Percentiles rank a stretch among this genome's conserved stretches.
Evolutionary conservation across 1,140 invertebrate genomes (phyloP).

Genomic region (Lucilia cuprina): DNA sequence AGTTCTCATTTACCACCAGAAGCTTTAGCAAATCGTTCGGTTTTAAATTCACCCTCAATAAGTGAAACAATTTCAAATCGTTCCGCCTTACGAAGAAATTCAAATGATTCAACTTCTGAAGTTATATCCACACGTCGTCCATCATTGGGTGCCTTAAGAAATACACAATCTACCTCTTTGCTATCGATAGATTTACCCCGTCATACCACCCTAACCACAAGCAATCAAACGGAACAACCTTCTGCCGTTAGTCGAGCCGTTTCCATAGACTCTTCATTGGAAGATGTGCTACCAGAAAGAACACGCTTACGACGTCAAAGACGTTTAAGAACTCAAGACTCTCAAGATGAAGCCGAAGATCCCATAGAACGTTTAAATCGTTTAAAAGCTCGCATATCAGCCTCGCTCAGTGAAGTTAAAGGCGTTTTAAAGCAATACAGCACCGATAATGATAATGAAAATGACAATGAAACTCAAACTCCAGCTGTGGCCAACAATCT

Average conservation of each 20-base stretch:
- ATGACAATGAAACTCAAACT: conserved; percentile 7
- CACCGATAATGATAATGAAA: conserved; percentile 47
- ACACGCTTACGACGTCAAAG: conserved; percentile 52
- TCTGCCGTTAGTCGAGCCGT: neutral
- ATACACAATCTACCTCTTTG: neutral
- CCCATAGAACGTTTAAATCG: conserved; percentile 55
- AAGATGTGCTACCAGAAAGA: conserved; percentile 46
- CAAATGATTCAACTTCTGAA: neutral
- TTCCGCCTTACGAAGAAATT: neutral
- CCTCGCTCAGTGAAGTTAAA: conserved; percentile 55
- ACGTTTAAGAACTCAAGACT: conserved; percentile 53
- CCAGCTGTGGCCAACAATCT: neutral
- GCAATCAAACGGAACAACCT: too few relatives aligned
- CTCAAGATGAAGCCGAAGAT: conserved; percentile 53
- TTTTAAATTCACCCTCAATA: neutral
- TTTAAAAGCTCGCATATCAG: conserved; percentile 55
- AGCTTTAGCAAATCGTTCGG: neutral
- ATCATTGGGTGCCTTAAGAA: neutral
- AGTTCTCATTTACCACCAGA: neutral
- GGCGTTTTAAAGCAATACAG: conserved; percentile 57
- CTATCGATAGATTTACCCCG: neutral
- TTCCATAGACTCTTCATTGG: neutral
- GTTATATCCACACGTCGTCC: neutral
- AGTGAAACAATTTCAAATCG: neutral
- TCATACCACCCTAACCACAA: neutral